phyloP scores from a whole-genome alignment of 2,113 vertebrate species.

The Argyrosomus japonicus region DNA sequence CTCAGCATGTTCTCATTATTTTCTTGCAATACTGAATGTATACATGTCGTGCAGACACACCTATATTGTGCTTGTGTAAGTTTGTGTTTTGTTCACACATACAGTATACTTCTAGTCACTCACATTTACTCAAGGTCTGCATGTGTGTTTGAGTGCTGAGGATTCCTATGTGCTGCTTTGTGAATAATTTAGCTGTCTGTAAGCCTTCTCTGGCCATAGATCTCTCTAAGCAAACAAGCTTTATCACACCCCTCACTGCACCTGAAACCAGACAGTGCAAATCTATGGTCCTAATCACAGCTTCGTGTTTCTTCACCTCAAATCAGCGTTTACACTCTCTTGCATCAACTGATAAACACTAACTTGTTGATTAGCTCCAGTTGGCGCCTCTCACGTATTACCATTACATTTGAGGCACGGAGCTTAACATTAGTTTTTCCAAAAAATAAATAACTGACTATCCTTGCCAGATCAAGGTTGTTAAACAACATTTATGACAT shows the following conservation, averaged over 20 bases:
- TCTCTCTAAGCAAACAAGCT: conserved; percentile 84
- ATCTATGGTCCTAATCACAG: conserved; percentile 70
- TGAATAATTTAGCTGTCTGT: conserved; percentile 70
- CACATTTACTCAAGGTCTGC: conserved; percentile 26
- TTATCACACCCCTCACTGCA: conserved; percentile 88
- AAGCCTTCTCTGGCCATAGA: conserved; percentile 83
- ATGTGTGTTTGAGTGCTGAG: conserved; percentile 37
- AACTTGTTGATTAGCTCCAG: conserved; percentile 22
- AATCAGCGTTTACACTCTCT: conserved; percentile 40
- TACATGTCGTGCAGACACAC: not conserved
- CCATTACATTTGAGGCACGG: not conserved
- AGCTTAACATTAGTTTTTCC: not conserved
- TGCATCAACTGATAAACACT: conserved; percentile 42
- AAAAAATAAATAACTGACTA: not conserved
- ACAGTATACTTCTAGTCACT: not conserved
- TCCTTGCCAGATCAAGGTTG: not conserved
- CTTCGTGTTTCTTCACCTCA: conserved; percentile 28
- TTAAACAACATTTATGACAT: no score
- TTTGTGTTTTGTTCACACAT: conserved; percentile 17
- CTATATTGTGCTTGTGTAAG: not conserved
- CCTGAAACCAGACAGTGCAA: conserved; percentile 81
- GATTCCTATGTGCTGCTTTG: conserved; percentile 40
- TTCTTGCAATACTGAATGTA: conserved; percentile 36
- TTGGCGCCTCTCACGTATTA: not conserved
- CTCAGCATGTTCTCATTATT: conserved; percentile 24